Evolutionary conservation across 2,797 vertebrate genomes (phyloP), one percentile per base, ranked within the genome.

Genomic region (Forpus xanthops): DNA sequence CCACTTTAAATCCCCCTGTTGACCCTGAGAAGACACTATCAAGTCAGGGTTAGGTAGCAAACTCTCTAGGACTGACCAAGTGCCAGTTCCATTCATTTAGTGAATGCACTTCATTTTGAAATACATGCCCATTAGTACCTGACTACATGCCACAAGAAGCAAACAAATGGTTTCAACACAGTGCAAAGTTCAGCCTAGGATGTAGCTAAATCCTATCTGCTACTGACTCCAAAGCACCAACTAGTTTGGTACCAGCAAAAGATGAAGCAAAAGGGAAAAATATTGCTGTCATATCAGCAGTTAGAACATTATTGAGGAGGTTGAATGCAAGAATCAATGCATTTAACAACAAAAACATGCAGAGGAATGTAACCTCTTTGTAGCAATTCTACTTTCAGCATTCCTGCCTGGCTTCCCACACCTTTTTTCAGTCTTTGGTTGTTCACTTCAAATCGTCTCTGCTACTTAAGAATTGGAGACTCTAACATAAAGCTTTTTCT

Each of bases 1-100:
- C 37, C 24, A 41, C 4, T 20, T 49, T 41, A 9, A 3, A 2
- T 47, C 30, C 13, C 25, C 50, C 4, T 1, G 1, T 6, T 67
- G 68, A 28, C 20, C 11, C 28, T 53, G 17, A 60, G 50, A 73
- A 72, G 42, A 41, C 27, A 19, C 9, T 11, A 4, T 3, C 0
- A 2, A 56, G 24, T 19, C 3, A 0, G 28, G 25, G 52, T 74
- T 56, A 61, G 25, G 12, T 8, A 45, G 37, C 16, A 85, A 66
- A 61, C 4, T 35, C 62, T 27, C 45, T 39, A 31, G 7, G 42
- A 39, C 15, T 44, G 20, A 42, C 10, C 1, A 11, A 86, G 49
- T 24, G 11, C 9, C 33, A 39, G 3, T 81, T 77, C 24, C 35
- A 30, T 42, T 39, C 21, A 28, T 19, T n/a, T 23, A 42, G 30